These are phyloP conservation scores for Unio pictorum DNA, from an alignment of 2,888 invertebrate genomes.

Conservation along the genomic window DNA sequence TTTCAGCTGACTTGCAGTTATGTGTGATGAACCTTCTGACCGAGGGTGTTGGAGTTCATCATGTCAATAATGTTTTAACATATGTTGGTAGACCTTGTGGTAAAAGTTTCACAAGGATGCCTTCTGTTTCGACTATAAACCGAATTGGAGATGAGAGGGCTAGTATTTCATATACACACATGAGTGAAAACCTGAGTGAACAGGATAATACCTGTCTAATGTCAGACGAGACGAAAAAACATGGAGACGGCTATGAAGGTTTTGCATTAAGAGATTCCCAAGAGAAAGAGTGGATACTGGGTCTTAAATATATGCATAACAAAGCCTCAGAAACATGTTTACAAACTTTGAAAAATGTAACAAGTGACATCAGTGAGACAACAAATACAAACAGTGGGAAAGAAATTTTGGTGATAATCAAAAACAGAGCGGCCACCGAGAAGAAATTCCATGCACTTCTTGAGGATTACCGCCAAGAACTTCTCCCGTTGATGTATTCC, in stretches of 20 bases:
- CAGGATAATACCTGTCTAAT: constrained; percentile 12
- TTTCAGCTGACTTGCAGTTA: no score
- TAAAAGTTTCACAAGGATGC: constrained; percentile 10
- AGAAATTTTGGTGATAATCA: constrained; percentile 9
- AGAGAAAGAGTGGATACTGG: constrained; percentile 18
- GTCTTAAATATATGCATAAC: constrained; percentile 13
- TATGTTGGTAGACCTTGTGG: constrained; percentile 12
- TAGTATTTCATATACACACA: constrained; percentile 13
- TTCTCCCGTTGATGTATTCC: constrained; percentile 9
- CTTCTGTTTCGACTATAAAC: constrained; percentile 17
- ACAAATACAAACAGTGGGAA: constrained; percentile 7
- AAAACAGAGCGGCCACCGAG: constrained; percentile 18
- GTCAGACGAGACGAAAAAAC: background rate
- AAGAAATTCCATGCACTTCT: constrained; percentile 14
- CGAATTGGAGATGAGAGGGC: constrained; percentile 19
- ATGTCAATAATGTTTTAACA: constrained; percentile 17
- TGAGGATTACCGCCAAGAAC: constrained; percentile 12
- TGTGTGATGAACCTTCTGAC: no score
- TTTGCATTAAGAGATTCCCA: constrained; percentile 13
- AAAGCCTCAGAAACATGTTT: constrained; percentile 9
- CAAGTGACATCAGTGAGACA: constrained; percentile 10
- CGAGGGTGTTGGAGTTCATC: constrained; percentile 20
- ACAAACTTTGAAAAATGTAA: constrained; percentile 10
- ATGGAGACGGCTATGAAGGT: constrained; percentile 16
- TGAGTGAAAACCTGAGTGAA: constrained; percentile 4